Base-by-base conservation (phyloP, 2,888 invertebrate species). In the Trichogramma evanescens region DNA sequence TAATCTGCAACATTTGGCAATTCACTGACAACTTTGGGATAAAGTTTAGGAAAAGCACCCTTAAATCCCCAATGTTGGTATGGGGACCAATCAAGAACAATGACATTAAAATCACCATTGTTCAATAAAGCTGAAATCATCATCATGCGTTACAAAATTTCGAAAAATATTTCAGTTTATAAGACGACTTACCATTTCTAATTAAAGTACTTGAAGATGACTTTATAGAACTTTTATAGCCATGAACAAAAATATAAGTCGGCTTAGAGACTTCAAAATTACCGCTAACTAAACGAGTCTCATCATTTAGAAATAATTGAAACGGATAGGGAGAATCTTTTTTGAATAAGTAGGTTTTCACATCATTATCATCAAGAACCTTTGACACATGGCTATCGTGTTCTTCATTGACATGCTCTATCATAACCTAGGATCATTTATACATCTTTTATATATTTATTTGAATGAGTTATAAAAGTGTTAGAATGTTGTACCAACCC, bases 211-310 rank as follows among this genome's bases (percentile, higher is more conserved):
- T 67, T 4, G 66, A 63, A 3, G 10, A 5, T 42, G 67, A 67
- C 0, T 52, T 42, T 1, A 40, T 43, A n/a, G 65, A 64, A 57
- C 66, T 66, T 4, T 64, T 55, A 71, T 72, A 73, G 10, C 73
- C 73, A 43, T 73, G 73, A 26, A 68, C 68, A 6, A 72, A 26
- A 40, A 73, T 58, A 41, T 61, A 66, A n/a, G 71, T 73, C 1
- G 70, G 66, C 53, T 60, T 70, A 2, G 44, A 46, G 3, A 65
- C 43, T 46, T 70, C 64, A 52, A 72, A 70, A 10, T 58, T 39
- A 48, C 68, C 69, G 1, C 43, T 50, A 1, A 45, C 43, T 38
- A 72, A 49, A 40, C 50, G 43, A 0, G 60, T 42, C 4, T 45
- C 43, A 5, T 73, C 67, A 8, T 65, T 49, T 6, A 69, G 8